Conservation (phyloP, 2,888 invertebrate species). For the Thera obeliscata region DNA sequence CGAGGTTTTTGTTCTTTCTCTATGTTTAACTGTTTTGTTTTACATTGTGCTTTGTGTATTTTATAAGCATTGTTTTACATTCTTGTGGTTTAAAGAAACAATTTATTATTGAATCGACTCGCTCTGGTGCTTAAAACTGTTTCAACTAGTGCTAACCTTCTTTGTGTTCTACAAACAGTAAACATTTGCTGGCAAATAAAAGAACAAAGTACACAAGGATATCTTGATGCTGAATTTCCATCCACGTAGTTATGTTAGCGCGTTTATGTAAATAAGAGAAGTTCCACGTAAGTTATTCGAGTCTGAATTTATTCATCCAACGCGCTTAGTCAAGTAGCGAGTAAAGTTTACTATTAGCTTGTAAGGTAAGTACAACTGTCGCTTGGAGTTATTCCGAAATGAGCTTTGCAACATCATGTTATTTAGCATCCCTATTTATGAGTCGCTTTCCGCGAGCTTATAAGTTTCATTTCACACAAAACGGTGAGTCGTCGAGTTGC, state of each 20-base stretch:
- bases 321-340: constrained; percentile 44
- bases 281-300: constrained; percentile 66
- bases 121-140: neutral
- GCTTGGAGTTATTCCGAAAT: constrained; percentile 30
- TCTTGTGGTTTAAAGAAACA: neutral
- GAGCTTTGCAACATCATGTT: constrained; percentile 36
- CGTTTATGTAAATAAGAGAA: constrained; percentile 71
- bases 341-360: constrained; percentile 46
- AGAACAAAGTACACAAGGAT: constrained; percentile 49
- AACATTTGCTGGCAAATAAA: constrained; percentile 50
- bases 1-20: too few relatives aligned
- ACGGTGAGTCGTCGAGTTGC: neutral
- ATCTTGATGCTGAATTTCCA: constrained; percentile 59
- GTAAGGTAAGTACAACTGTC: constrained; percentile 34
- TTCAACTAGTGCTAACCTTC: neutral
- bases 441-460: constrained; percentile 22
- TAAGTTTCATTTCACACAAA: constrained; percentile 7
- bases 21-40: too few relatives aligned
- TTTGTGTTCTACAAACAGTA: constrained; percentile 39
- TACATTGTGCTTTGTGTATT: too few relatives aligned
- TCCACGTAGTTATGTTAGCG: constrained; percentile 61
- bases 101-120: neutral
- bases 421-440: constrained; percentile 31
- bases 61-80: neutral
- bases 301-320: constrained; percentile 60